A percentile compares a stretch with the other conserved stretches of the same genome.
Conservation (phyloP, 92 coral and sea anemone genomes). For the Porites evermanni region DNA sequence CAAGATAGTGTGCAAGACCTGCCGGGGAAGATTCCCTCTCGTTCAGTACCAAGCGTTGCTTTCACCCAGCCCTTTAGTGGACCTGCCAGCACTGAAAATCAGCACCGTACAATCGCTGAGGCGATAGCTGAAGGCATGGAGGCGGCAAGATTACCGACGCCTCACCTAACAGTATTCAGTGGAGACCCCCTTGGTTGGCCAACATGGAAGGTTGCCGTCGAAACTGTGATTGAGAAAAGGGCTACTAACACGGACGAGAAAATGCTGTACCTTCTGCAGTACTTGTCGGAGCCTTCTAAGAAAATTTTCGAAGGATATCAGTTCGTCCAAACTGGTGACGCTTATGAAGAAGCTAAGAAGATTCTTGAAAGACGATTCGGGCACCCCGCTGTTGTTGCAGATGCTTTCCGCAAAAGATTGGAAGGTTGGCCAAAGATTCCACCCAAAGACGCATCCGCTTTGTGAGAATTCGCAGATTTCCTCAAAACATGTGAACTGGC, state of each 20-base stretch:
- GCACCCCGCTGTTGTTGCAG: conserved; percentile 68
- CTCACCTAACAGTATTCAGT: conserved; percentile 43
- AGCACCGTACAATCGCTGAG: conserved; percentile 26
- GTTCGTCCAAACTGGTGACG: conserved; percentile 53
- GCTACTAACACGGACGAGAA: conserved; percentile 36
- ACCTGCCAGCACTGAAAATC: background rate
- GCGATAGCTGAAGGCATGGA: conserved; percentile 63
- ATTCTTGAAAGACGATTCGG: conserved; percentile 58
- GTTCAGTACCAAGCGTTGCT: background rate
- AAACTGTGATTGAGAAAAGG: conserved; percentile 59
- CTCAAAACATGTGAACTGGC: conserved; percentile 61
- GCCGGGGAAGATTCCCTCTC: background rate
- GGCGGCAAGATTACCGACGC: conserved; percentile 55
- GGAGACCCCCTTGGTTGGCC: conserved; percentile 68
- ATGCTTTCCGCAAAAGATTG: conserved; percentile 55
- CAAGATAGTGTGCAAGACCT: background rate
- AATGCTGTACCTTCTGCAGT: conserved; percentile 56
- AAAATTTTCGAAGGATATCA: conserved; percentile 65
- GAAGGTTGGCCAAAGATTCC: conserved; percentile 60
- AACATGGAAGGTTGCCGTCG: conserved; percentile 59
- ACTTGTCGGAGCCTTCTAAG: conserved; percentile 48
- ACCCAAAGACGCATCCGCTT: conserved; percentile 60
- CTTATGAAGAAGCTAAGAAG: conserved; percentile 54
- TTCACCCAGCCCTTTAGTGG: background rate
- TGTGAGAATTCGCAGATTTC: conserved; percentile 62